Evolutionary conservation across 2,797 vertebrate species (phyloP).

Genomic region (Bradypodion ventrale): DNA sequence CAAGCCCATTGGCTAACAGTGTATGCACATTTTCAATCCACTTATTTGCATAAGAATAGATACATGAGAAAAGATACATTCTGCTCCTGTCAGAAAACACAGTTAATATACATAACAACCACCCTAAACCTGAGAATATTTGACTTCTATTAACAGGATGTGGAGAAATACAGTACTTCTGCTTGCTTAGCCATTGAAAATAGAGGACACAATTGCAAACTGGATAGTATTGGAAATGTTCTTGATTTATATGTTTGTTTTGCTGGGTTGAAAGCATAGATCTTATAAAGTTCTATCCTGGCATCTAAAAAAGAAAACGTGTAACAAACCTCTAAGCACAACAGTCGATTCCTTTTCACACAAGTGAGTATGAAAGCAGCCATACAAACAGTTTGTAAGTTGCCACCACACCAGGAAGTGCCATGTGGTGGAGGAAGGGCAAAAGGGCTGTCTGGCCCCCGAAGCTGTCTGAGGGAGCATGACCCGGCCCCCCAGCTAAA

Average conservation of each 20-base stretch:
- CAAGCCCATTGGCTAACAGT: no score
- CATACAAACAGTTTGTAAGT: neutral
- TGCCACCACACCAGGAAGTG: no score
- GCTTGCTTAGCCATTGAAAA: neutral
- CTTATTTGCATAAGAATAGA: no score
- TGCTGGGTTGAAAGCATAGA: neutral
- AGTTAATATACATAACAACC: no score
- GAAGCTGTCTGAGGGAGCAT: no score
- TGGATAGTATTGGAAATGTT: neutral
- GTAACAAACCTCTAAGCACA: neutral
- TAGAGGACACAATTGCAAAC: neutral
- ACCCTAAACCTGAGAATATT: neutral
- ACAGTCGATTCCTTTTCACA: neutral
- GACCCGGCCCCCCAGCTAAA: no score
- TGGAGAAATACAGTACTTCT: neutral
- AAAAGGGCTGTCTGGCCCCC: no score
- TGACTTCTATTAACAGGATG: neutral
- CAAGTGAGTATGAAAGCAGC: neutral
- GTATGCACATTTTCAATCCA: no score
- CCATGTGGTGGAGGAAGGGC: no score
- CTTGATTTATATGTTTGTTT: neutral
- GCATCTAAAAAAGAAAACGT: neutral
- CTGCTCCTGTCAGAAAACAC: no score
- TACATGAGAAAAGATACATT: no score
- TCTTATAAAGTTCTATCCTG: neutral